These are phyloP conservation scores for Chloropsis cyanopogon DNA, from an alignment of 2,113 vertebrate species.

Conservation along the genomic window DNA sequence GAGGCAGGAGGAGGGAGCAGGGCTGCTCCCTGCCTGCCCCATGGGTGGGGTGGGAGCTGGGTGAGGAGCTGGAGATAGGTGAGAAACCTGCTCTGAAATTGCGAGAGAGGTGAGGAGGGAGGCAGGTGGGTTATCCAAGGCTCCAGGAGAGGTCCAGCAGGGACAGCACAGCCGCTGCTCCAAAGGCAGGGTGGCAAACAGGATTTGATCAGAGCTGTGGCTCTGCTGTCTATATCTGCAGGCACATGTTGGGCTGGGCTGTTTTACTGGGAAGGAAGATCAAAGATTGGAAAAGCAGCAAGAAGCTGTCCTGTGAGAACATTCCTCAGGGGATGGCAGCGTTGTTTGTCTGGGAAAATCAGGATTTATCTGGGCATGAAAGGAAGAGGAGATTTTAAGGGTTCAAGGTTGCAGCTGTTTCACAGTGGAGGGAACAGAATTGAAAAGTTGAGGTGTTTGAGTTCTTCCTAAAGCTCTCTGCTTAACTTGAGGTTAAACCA, in stretches of 20 bases:
- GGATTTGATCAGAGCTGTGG: background rate
- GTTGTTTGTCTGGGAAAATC: constrained; percentile 1
- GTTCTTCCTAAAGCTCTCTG: background rate
- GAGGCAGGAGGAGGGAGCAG: background rate
- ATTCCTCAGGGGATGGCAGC: background rate
- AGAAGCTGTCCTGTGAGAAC: background rate
- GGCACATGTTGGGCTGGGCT: constrained; percentile 10
- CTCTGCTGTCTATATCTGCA: background rate
- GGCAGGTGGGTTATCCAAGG: background rate
- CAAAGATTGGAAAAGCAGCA: constrained; percentile 22
- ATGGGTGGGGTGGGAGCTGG: background rate
- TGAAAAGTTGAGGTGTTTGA: background rate
- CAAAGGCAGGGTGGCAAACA: background rate
- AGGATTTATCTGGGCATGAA: constrained; percentile 27
- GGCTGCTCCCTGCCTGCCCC: background rate
- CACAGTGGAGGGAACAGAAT: background rate
- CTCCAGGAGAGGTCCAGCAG: background rate
- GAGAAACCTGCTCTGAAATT: background rate
- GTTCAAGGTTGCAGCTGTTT: constrained; percentile 40
- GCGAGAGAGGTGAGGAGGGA: background rate
- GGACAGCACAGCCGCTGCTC: background rate
- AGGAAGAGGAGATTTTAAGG: constrained; percentile 2
- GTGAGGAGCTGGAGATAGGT: background rate
- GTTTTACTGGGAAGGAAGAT: background rate
- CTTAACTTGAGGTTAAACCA: background rate